Base-by-base conservation (phyloP, 1,140 invertebrate genomes). In the Sarcophaga peregrina region DNA sequence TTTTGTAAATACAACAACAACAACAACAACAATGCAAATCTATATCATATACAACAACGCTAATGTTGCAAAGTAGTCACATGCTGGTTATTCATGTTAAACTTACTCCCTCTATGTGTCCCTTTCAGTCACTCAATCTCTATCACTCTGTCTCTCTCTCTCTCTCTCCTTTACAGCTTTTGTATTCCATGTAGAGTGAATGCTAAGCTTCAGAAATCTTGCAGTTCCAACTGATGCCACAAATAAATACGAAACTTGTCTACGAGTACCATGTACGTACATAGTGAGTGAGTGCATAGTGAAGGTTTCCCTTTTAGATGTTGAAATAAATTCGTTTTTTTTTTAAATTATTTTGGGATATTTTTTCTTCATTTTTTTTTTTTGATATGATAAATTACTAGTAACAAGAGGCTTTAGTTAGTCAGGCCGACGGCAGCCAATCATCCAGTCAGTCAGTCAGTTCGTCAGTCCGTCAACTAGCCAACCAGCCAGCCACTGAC, bases 341-440 rank as follows among this genome's bases (percentile, higher is more conserved):
- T 37, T 37, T 37, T 37, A 37, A 4, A 2, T 37, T 37, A 4
- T 1, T 37, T 37, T 37, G 25, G 25, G 4, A 37, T 37, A 37
- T 37, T 37, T 37, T 37, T 37, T 37, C 25, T 37, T n/a, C n/a
- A n/a, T n/a, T n/a, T n/a, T n/a, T 37, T 37, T 37, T 2, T 37
- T 20, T 68, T 58, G 11, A 58, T 25, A 68, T 68, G 62, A 68
- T 68, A 68, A 68, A 68, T 68, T 68, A 68, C 62, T 68, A 4
- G 62, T 68, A 68, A 68, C 62, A 20, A 68, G 62, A 68, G 62
- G n/a, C 62, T 68, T 37, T 20, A 68, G 62, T 25, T 68, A n/a
- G n/a, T 37, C 25, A 37, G 25, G 25, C 25, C 25, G 25, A 2
- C 4, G 4, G 25, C 25, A 37, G 4, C 4, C 25, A 37, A 37